Conservation (phyloP, 2,888 invertebrate genomes). For the Tinea semifulvella region DNA sequence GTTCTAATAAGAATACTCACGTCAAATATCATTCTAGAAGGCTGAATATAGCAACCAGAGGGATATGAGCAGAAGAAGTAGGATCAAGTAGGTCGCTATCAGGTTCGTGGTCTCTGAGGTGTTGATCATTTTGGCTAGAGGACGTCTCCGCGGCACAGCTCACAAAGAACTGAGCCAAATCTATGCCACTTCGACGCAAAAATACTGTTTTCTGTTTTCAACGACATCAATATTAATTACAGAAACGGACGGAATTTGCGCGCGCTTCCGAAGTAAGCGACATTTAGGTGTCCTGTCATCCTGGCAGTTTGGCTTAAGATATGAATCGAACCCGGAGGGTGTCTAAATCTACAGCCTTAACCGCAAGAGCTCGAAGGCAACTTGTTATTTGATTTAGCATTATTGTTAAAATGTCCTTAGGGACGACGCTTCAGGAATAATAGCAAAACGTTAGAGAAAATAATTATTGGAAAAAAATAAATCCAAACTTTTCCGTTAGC, state of each 20-base stretch:
- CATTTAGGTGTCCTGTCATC: background rate
- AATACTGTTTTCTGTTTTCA: slow-evolving; percentile 5
- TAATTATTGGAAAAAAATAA: no score
- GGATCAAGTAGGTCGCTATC: slow-evolving; percentile 72
- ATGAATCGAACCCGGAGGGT: no score
- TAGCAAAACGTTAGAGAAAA: no score
- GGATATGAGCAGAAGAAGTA: slow-evolving; percentile 68
- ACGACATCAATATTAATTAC: slow-evolving; percentile 13
- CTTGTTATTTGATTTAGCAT: no score
- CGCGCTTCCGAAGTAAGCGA: background rate
- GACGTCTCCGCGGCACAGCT: slow-evolving; percentile 29
- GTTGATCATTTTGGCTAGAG: slow-evolving; percentile 29
- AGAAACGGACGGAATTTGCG: background rate
- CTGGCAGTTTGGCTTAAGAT: no score
- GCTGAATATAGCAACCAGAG: slow-evolving; percentile 75
- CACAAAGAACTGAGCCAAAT: slow-evolving; percentile 39
- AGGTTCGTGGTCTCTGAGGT: slow-evolving; percentile 69
- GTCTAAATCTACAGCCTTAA: no score
- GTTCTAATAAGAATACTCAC: slow-evolving; percentile 2
- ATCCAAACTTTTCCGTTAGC: no score
- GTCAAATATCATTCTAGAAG: slow-evolving; percentile 38
- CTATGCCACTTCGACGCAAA: slow-evolving; percentile 15
- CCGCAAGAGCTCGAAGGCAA: no score
- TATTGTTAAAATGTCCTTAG: no score
- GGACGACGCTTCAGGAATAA: no score